Base-by-base conservation (phyloP, 1,140 invertebrate genomes). In the Drosophila virilis region DNA sequence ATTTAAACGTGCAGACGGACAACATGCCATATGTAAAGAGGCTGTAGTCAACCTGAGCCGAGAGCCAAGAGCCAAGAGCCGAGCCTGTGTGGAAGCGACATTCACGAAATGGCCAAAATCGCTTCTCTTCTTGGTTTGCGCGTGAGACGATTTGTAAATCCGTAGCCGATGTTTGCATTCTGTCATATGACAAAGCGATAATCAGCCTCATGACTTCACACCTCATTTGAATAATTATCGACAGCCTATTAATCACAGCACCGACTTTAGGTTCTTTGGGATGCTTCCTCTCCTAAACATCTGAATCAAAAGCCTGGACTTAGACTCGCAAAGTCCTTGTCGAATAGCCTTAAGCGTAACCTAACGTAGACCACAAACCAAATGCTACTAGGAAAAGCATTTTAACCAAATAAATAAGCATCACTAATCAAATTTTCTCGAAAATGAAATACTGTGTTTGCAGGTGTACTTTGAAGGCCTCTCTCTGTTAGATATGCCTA, bases 1-100 rank as follows among this genome's bases (percentile, higher is more conserved):
- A 86, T 86, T 86, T 86, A 86, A 86, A 86, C 84, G 83, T 88
- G 76, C 82, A 86, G 83, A 86, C 80, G 79, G 84, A 86, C 83
- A 86, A 77, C 83, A 84, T 83, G 84, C 83, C 72, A 77, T 88
- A 86, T 86, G 83, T 89, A 83, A 86, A 83, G 74, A 83, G 76
- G 64, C 67, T 80, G 6, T 2, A 40, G 32, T 8, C 37, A 12
- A 17, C 13, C 46, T 17, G 9, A 51, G 33, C 33, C 35, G 22
- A 28, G 22, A 64, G 17, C 17, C 22, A 22, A 22, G 22, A 64
- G 17, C 15, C 52, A 9, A 13, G 22, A 35, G 33, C 17, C 10
- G 2, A 37, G 80, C 55, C 48, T 61, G 60, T 78, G 70, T 71
- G 40, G 74, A 76, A 52, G 67, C 77, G 68, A 79, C 79, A 74